Evolutionary conservation across 2,797 vertebrate genomes (phyloP), one percentile per base, ranked within the genome.

Genomic region (Enteromius viviparus): DNA sequence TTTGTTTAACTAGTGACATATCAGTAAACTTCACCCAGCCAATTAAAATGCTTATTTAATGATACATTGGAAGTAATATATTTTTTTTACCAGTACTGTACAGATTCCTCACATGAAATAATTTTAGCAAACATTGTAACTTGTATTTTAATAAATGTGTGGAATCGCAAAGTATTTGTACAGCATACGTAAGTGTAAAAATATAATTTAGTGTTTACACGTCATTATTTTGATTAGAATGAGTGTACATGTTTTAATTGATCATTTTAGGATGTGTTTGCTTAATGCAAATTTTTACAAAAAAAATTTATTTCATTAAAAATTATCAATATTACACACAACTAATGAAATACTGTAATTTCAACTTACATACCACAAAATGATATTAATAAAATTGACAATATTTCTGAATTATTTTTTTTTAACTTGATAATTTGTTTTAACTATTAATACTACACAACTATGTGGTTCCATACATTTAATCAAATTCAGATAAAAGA

Each of bases 11-110:
- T 49, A 40, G 6, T 58, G 40, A 34, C 14, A 55, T 42, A 32
- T 45, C 26, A 14, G 14, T 9, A 29, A 53, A 66, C 23, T n/a
- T 29, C 60, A 49, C 42, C 21, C 64, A 85, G 40, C 64, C 51
- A 60, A 81, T 81, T 74, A 77, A 81, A 85, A 81, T 37, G 42
- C 14, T 51, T 66, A 77, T 62, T 32, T 34, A 62, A 70, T 58
- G 21, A 47, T 19, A 60, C 9, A 51, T 9, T 32, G 8, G 55
- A 42, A 53, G 5, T 42, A 53, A 42, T 8, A n/a, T 26, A 58
- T 40, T 9, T 9, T 9, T 40, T 65, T 40, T 17, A 60, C 55
- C 3, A 47, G 5, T 19, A 5, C 42, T 15, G 21, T 3, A 45
- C 3, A 47, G 3, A 74, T 53, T 53, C 17, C 10, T 53, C 47